phyloP scores from a whole-genome alignment of 2,888 invertebrate species.

The Lepidocyrtoides sp. region DNA sequence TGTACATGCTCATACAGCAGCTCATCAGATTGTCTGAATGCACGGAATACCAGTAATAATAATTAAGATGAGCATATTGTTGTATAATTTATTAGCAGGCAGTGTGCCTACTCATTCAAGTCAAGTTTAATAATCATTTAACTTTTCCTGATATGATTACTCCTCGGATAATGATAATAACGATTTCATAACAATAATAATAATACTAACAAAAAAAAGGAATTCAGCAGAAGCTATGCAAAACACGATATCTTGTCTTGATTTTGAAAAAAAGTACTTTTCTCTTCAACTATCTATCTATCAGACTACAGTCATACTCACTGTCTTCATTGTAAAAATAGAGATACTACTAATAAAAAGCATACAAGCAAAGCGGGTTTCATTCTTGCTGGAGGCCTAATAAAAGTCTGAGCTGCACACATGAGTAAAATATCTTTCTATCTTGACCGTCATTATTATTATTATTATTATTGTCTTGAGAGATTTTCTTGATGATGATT shows the following conservation, averaged over 20 bases:
- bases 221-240: not conserved
- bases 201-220: not conserved
- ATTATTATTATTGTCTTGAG: slow-evolving; percentile 17
- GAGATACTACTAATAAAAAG: not conserved
- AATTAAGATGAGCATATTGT: slow-evolving; percentile 34
- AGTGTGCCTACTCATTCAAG: not conserved
- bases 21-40: not conserved
- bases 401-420: not conserved
- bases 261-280: not conserved
- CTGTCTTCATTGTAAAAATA: not conserved
- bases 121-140: slow-evolving; percentile 43
- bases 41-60: slow-evolving; percentile 1
- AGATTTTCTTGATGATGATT: slow-evolving; percentile 56
- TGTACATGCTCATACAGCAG: not conserved
- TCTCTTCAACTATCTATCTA: slow-evolving; percentile 1
- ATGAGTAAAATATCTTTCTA: slow-evolving; percentile 19
- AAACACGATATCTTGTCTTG: not conserved
- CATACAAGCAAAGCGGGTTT: slow-evolving; percentile 42
- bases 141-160: slow-evolving; percentile 39
- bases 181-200: not conserved
- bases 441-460: slow-evolving; percentile 33
- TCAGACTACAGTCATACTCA: not conserved
- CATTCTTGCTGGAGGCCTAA: slow-evolving; percentile 44
- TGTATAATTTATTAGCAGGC: slow-evolving; percentile 3
- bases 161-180: not conserved